Evolutionary conservation across 2,113 vertebrate genomes (phyloP).

Genomic region (Alexandromys fortis): DNA sequence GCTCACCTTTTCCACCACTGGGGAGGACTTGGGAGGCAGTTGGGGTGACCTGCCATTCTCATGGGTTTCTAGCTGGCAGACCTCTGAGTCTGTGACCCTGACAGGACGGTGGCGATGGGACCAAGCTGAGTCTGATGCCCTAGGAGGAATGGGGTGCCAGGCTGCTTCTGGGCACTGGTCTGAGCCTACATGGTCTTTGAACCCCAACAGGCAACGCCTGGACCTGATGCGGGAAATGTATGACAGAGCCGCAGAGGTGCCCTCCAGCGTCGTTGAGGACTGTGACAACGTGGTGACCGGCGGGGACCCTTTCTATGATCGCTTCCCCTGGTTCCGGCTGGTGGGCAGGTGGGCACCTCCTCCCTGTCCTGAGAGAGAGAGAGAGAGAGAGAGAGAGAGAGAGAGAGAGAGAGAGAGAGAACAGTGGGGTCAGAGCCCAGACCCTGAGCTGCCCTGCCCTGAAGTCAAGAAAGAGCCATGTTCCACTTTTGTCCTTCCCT

Average conservation of each 20-base stretch:
- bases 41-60: background rate
- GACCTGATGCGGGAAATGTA: slow-evolving; percentile 99
- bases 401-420: too few relatives aligned
- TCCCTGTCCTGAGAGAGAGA: background rate
- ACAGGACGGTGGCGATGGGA: accelerated
- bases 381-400: background rate
- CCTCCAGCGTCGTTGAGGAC: slow-evolving; percentile 92
- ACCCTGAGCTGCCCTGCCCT: background rate
- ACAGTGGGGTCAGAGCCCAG: background rate
- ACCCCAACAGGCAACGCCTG: slow-evolving; percentile 91
- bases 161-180: accelerated
- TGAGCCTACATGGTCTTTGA: background rate
- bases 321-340: slow-evolving; percentile 99
- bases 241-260: slow-evolving; percentile 95
- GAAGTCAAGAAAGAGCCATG: accelerated
- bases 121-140: accelerated
- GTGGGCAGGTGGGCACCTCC: slow-evolving; percentile 94
- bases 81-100: too few relatives aligned
- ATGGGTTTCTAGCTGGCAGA: background rate
- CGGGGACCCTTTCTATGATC: slow-evolving; percentile 98
- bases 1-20: accelerated
- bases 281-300: slow-evolving; percentile 94
- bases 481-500: background rate
- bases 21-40: background rate
- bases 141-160: too few relatives aligned